A percentile compares a stretch with the other conserved stretches of the same genome.
phyloP scores from a whole-genome alignment of 2,888 invertebrate genomes.

The Celastrina argiolus region DNA sequence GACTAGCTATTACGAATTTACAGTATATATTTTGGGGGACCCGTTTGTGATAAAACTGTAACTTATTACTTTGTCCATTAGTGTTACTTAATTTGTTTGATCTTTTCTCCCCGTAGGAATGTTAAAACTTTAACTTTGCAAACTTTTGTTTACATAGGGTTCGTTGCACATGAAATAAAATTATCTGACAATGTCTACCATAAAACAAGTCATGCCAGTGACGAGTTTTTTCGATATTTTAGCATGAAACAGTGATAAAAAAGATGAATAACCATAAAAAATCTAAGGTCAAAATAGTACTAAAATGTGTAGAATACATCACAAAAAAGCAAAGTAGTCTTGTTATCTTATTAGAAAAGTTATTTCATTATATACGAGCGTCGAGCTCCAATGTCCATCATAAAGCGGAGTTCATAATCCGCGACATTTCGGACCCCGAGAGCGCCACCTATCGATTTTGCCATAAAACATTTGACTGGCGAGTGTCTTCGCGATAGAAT shows the following conservation, averaged over 20 bases:
- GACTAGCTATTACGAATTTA: conserved; percentile 12
- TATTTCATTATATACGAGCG: conserved; percentile 27
- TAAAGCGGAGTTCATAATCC: conserved; percentile 66
- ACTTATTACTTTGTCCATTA: neutral
- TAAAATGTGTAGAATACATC: neutral
- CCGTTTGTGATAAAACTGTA: neutral
- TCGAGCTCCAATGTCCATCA: conserved; percentile 54
- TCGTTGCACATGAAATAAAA: neutral
- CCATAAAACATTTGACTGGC: conserved; percentile 65
- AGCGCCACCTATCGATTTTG: conserved; percentile 64
- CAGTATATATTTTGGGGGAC: neutral
- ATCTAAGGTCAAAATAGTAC: neutral
- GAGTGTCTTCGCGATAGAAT: conserved; percentile 66
- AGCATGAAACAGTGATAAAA: neutral
- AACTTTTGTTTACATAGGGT: neutral
- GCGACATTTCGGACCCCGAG: conserved; percentile 52
- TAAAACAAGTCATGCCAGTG: neutral
- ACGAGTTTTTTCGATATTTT: neutral
- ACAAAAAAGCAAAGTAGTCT: conserved; percentile 5
- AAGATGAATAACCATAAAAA: neutral
- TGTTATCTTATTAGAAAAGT: neutral
- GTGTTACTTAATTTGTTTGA: neutral
- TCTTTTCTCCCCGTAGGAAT: neutral
- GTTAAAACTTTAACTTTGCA: neutral
- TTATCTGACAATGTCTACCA: neutral